phyloP scores from a whole-genome alignment of 2,113 vertebrate species.

The Macroglossus sobrinus region DNA sequence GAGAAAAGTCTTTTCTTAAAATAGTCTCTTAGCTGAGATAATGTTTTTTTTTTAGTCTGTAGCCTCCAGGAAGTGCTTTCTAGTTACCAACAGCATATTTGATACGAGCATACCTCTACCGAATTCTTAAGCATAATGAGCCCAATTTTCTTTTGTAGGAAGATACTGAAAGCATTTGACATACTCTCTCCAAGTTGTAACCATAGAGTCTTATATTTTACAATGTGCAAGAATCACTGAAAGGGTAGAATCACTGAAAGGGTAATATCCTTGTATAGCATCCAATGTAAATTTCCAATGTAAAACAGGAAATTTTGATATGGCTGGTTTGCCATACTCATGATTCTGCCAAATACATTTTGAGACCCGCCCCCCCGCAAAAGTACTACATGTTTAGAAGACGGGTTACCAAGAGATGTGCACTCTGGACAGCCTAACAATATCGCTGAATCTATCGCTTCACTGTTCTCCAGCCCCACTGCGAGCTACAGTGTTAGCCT shows the following conservation, averaged over 20 bases:
- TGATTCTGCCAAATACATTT: too few species aligned
- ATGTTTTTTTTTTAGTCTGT: not conserved
- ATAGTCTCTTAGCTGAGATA: not conserved
- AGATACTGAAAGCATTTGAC: not conserved
- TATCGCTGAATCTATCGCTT: not conserved
- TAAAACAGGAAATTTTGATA: not conserved
- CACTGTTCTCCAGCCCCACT: not conserved
- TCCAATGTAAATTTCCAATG: not conserved
- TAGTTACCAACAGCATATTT: not conserved
- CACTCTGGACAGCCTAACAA: not conserved
- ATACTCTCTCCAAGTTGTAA: not conserved
- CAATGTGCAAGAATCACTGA: not conserved
- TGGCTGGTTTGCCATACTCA: not conserved
- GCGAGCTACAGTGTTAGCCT: not conserved
- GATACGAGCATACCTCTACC: not conserved
- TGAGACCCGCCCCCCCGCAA: too few species aligned
- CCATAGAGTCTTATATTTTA: not conserved
- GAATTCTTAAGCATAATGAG: not conserved
- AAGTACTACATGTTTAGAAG: not conserved
- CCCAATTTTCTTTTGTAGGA: not conserved
- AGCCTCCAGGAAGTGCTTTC: not conserved
- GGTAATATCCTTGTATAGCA: not conserved
- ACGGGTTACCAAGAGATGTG: not conserved
- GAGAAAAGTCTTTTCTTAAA: not conserved
- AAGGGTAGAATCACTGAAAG: not conserved